A percentile compares a stretch with the other conserved stretches of the same genome.
These are phyloP conservation scores for Dipodomys ordii DNA, from an alignment of 2,113 vertebrate species.

Conservation along the genomic window DNA sequence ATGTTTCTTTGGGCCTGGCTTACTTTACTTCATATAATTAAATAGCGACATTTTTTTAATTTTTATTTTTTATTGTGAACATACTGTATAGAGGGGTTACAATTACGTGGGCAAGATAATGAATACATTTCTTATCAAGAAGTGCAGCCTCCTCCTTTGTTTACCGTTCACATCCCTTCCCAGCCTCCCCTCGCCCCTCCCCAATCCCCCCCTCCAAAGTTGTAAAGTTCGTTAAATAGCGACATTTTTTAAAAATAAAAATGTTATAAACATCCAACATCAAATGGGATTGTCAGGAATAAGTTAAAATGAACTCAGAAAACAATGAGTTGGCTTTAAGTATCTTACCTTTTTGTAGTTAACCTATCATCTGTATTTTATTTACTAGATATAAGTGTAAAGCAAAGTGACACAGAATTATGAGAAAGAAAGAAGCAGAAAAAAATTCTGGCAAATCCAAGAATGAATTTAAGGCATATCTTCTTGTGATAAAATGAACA, in stretches of 20 bases:
- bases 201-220: too few relatives aligned
- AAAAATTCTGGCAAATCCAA: not conserved
- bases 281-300: conserved; percentile 5
- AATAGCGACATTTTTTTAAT: too few relatives aligned
- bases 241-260: not conserved
- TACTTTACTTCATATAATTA: too few relatives aligned
- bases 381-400: conserved; percentile 14
- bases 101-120: too few relatives aligned
- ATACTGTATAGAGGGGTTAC: too few relatives aligned
- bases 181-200: too few relatives aligned
- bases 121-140: too few relatives aligned
- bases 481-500: conserved; percentile 2
- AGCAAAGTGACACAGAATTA: not conserved
- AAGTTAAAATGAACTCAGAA: conserved; percentile 50
- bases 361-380: conserved; percentile 24
- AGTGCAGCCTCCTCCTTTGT: too few relatives aligned
- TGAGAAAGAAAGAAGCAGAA: conserved; percentile 7
- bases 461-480: not conserved
- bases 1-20: too few relatives aligned
- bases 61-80: too few relatives aligned
- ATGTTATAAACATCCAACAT: not conserved
- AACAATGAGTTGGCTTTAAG: conserved; percentile 1
- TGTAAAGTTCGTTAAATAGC: too few relatives aligned
- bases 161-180: too few relatives aligned
- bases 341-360: conserved; percentile 20